Conservation (phyloP, 1,140 invertebrate genomes). For the Coenobita brevimanus region DNA sequence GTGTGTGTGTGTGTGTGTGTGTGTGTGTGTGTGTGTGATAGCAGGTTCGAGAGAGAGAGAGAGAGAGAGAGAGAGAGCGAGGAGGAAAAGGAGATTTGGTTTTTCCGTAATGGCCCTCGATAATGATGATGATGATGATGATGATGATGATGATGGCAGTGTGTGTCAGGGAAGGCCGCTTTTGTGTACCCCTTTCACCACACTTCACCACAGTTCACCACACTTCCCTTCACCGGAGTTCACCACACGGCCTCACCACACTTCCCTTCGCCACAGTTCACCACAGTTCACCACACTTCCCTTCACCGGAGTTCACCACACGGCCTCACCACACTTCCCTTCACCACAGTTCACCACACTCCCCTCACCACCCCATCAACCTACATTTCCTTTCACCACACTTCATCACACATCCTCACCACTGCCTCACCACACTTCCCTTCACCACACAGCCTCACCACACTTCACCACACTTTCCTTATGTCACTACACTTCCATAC, state of each 20-base stretch:
- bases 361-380: neutral
- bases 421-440: neutral
- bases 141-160: neutral
- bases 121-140: constrained; percentile 24
- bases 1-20: constrained; percentile 36
- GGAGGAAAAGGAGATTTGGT: neutral
- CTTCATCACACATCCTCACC: neutral
- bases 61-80: neutral
- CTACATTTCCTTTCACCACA: neutral
- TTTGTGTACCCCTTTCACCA: no score
- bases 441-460: neutral
- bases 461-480: neutral
- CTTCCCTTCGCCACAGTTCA: neutral
- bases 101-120: neutral
- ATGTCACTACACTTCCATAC: neutral
- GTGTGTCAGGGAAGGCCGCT: neutral
- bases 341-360: no score
- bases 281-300: neutral
- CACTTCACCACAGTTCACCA: neutral
- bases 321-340: neutral
- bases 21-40: constrained; percentile 21
- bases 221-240: neutral
- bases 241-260: neutral
- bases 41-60: neutral
- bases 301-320: no score